phyloP scores from a whole-genome alignment of 2,888 invertebrate species.

The Gymnoscelis rufifasciata region DNA sequence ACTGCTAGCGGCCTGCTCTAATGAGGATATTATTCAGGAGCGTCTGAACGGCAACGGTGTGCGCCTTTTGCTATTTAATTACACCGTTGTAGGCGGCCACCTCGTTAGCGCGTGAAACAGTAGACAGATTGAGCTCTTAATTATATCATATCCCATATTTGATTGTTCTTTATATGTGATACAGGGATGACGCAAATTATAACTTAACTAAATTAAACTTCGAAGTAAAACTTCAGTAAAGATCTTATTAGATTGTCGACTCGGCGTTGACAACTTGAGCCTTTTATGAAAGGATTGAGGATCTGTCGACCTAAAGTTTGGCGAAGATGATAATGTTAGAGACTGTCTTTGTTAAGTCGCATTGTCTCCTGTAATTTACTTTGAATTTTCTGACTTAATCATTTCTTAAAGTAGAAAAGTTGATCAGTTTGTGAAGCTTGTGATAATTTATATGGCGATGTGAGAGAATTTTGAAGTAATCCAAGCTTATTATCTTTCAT shows the following conservation, averaged over 20 bases:
- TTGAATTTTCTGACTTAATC: slow-evolving; percentile 14
- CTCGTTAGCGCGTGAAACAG: slow-evolving; percentile 52
- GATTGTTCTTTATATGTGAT: slow-evolving; percentile 27
- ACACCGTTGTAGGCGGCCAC: slow-evolving; percentile 44
- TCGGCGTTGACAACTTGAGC: slow-evolving; percentile 11
- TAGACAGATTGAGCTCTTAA: slow-evolving; percentile 49
- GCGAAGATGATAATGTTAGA: slow-evolving; percentile 20
- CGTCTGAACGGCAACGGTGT: slow-evolving; percentile 45
- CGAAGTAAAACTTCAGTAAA: slow-evolving; percentile 5
- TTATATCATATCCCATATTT: slow-evolving; percentile 38
- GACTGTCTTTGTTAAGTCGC: slow-evolving; percentile 28
- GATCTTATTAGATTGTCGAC: slow-evolving; percentile 8
- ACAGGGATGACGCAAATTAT: slow-evolving; percentile 5
- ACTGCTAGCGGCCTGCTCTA: slow-evolving; percentile 44
- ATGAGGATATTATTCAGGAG: slow-evolving; percentile 71
- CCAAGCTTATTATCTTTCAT: slow-evolving; percentile 38
- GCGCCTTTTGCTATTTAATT: slow-evolving; percentile 55
- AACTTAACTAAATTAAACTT: neutral
- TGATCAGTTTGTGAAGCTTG: slow-evolving; percentile 2
- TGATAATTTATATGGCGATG: slow-evolving; percentile 2
- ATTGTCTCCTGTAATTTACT: slow-evolving; percentile 28
- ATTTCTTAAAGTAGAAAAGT: slow-evolving; percentile 9
- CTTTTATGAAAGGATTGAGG: slow-evolving; percentile 16
- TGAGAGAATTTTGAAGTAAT: slow-evolving; percentile 3
- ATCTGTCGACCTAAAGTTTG: slow-evolving; percentile 20